phyloP scores from a whole-genome alignment of 2,797 vertebrate species.

The Nyctibius grandis region DNA sequence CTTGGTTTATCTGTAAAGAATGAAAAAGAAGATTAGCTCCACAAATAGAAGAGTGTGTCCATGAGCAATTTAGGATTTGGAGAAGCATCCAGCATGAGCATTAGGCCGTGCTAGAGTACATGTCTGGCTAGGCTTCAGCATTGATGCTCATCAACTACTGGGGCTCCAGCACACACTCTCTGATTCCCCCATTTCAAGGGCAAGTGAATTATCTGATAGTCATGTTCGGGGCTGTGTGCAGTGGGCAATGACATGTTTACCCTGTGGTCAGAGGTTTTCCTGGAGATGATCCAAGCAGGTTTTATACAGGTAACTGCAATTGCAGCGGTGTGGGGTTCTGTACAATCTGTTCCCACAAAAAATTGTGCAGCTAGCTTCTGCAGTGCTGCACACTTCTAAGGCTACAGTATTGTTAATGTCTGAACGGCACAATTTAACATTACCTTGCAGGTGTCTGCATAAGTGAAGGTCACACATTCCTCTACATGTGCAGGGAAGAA shows the following conservation, averaged over 20 bases:
- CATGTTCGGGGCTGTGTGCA: not conserved
- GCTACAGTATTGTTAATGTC: not conserved
- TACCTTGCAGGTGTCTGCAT: not conserved
- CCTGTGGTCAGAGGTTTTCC: not conserved
- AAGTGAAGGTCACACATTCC: not conserved
- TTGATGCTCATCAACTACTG: not conserved
- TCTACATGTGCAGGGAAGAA: not conserved
- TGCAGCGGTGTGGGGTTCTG: not conserved
- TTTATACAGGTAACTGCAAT: not conserved
- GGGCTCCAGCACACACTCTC: not conserved
- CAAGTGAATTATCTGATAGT: not conserved
- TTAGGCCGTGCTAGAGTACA: not conserved
- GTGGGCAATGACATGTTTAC: not conserved
- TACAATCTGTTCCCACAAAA: not conserved
- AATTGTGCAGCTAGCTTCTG: not conserved
- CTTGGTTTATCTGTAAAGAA: not conserved
- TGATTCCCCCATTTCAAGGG: not conserved
- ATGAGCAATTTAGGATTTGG: not conserved
- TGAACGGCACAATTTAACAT: not conserved
- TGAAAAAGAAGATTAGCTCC: not conserved
- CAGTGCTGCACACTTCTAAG: not conserved
- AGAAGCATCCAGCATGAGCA: not conserved
- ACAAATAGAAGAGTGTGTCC: not conserved
- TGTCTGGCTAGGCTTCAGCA: not conserved
- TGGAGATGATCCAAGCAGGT: not conserved